phyloP scores from a whole-genome alignment of 2,888 invertebrate genomes.

The Strigamia maritima region DNA sequence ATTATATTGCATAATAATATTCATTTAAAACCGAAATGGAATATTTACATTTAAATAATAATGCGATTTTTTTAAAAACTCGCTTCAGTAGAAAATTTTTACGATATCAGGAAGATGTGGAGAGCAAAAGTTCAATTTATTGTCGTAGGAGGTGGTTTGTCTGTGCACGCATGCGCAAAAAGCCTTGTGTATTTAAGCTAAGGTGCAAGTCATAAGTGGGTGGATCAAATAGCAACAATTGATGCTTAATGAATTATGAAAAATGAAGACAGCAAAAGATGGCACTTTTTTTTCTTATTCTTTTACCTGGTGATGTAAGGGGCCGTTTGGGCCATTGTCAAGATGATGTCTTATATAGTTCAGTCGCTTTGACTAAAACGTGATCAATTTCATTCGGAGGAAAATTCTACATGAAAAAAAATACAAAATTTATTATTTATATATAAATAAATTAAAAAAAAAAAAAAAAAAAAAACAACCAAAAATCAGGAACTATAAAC shows the following conservation, averaged over 20 bases:
- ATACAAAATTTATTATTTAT: neutral
- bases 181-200: neutral
- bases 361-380: conserved; percentile 4
- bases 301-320: neutral
- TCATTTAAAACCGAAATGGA: neutral
- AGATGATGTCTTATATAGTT: neutral
- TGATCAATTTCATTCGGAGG: neutral
- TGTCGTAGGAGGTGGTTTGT: neutral
- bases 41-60: neutral
- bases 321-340: neutral
- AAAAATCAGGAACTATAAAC: neutral
- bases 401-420: neutral
- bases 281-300: conserved; percentile 12
- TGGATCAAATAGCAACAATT: conserved; percentile 11
- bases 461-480: neutral
- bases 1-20: neutral
- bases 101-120: neutral
- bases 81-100: neutral
- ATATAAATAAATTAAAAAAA: no score
- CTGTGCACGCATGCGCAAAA: neutral
- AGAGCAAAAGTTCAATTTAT: conserved; percentile 4
- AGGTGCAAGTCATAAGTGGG: conserved; percentile 12
- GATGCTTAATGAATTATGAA: conserved; percentile 15
- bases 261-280: conserved; percentile 6
- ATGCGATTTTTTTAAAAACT: neutral